A percentile compares a stretch with the other conserved stretches of the same genome.
Evolutionary conservation across 1,140 invertebrate species (phyloP).

Genomic region (Neotoxoptera formosana): DNA sequence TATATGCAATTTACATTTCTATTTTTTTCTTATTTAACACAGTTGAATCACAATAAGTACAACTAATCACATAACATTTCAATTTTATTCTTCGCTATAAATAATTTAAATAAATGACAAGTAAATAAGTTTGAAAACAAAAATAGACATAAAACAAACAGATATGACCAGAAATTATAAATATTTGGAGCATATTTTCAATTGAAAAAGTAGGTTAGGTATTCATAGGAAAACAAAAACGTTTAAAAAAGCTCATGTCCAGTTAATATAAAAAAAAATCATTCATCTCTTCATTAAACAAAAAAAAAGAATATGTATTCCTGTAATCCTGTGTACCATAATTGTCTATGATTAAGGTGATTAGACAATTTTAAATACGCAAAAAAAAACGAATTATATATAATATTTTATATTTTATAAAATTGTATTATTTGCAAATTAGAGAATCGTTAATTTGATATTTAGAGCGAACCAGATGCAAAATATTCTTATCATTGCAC

Average conservation of each 20-base stretch:
- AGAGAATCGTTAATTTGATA: neutral
- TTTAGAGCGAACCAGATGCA: neutral
- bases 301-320: neutral
- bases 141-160: too few species aligned
- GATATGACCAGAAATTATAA: neutral
- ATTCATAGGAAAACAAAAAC: too few species aligned
- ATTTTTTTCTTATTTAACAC: too few species aligned
- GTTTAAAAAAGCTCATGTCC: too few species aligned
- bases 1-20: too few species aligned
- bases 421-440: neutral
- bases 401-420: too few species aligned
- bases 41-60: too few species aligned
- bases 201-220: neutral
- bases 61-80: too few species aligned
- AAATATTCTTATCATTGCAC: constrained; percentile 1
- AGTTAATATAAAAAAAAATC: too few species aligned
- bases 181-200: neutral
- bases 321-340: neutral
- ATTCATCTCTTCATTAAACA: too few species aligned
- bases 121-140: neutral
- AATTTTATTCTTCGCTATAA: too few species aligned
- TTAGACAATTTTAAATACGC: neutral
- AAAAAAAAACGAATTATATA: neutral
- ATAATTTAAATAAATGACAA: too few species aligned
- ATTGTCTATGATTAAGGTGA: neutral